phyloP scores from a whole-genome alignment of 2,113 vertebrate genomes.

The Pachycephala philippinensis region DNA sequence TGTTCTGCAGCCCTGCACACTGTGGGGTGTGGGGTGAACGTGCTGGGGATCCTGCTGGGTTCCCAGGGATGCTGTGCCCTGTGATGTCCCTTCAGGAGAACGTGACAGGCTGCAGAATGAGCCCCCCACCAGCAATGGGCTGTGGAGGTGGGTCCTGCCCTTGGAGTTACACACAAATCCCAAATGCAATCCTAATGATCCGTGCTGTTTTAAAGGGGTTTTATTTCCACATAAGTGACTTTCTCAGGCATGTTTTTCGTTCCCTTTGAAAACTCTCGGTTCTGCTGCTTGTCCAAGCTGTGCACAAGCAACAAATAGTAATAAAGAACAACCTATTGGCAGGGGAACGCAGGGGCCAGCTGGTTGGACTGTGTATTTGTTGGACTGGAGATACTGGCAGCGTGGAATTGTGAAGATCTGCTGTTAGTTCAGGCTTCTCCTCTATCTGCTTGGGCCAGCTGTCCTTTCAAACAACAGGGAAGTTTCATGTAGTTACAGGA shows the following conservation, averaged over 20 bases:
- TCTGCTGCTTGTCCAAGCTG: neutral
- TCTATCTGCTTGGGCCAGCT: neutral
- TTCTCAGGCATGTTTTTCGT: neutral
- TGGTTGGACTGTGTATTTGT: neutral
- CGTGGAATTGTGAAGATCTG: neutral
- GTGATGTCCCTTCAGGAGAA: neutral
- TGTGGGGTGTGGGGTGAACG: fast-evolving
- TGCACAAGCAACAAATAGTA: neutral
- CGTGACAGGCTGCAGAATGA: fast-evolving
- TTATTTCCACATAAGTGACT: neutral
- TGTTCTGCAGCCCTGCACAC: neutral
- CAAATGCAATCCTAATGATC: neutral
- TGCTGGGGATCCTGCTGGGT: neutral
- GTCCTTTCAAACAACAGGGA: neutral
- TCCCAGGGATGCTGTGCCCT: neutral
- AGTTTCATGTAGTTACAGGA: neutral
- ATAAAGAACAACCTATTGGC: neutral
- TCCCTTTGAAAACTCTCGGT: neutral
- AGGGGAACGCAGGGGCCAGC: neutral
- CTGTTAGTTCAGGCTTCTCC: neutral
- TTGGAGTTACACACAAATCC: neutral
- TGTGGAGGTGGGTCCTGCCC: neutral
- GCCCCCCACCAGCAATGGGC: neutral
- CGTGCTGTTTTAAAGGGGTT: neutral
- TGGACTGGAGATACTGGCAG: neutral